Percentiles rank a stretch among this genome's conserved stretches.
Evolutionary conservation across 2,888 invertebrate species (phyloP).

Genomic region (Conomelus anceps): DNA sequence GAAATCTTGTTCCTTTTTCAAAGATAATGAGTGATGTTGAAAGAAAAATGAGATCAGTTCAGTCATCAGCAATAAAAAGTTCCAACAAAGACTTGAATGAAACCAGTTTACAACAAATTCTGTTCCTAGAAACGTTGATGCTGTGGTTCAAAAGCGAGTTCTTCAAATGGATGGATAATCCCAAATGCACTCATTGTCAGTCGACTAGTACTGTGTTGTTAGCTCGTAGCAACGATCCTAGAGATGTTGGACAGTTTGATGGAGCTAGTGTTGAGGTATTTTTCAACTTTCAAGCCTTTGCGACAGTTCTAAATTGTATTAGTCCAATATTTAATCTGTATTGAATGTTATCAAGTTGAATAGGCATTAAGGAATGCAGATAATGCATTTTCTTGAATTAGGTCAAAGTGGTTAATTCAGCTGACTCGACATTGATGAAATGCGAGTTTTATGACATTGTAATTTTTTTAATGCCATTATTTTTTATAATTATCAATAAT

Average conservation of each 20-base stretch:
- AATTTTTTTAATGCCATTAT: too few relatives aligned
- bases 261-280: slow-evolving; percentile 56
- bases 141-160: slow-evolving; percentile 90
- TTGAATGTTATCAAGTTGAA: too few relatives aligned
- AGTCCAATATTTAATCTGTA: too few relatives aligned
- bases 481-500: too few relatives aligned
- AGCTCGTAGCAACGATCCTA: slow-evolving; percentile 42
- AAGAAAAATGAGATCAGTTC: slow-evolving; percentile 46
- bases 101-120: slow-evolving; percentile 60
- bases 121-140: slow-evolving; percentile 65
- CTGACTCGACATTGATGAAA: too few relatives aligned
- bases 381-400: too few relatives aligned
- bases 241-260: slow-evolving; percentile 46
- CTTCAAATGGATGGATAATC: slow-evolving; percentile 84
- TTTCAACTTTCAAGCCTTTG: too few relatives aligned
- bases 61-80: slow-evolving; percentile 17
- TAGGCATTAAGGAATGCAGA: too few relatives aligned
- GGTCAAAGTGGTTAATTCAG: too few relatives aligned
- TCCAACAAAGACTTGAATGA: slow-evolving; percentile 38
- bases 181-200: slow-evolving; percentile 64
- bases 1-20: slow-evolving; percentile 58
- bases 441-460: too few relatives aligned
- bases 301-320: too few relatives aligned
- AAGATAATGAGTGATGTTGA: slow-evolving; percentile 58
- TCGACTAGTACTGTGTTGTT: slow-evolving; percentile 42